Conservation (phyloP, 2,113 vertebrate genomes). For the Clarias macrocephalus region DNA sequence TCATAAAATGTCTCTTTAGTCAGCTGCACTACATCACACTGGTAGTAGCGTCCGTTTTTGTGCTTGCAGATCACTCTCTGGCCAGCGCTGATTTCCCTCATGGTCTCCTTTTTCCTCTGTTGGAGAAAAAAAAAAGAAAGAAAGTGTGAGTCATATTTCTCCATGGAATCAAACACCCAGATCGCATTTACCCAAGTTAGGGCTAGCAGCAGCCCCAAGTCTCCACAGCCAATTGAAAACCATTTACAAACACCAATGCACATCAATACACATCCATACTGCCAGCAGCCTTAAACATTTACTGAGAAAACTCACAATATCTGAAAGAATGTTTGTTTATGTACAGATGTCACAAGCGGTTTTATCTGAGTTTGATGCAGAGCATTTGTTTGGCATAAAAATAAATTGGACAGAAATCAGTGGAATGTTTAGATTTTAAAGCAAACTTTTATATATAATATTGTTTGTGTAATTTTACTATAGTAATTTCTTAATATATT, state of each 20-base stretch:
- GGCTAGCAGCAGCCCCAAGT: not conserved
- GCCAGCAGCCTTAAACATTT: not conserved
- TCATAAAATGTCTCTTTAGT: slow-evolving; percentile 96
- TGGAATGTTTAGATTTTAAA: not conserved
- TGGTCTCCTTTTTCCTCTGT: slow-evolving; percentile 86
- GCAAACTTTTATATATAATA: not conserved
- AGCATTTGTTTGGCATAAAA: not conserved
- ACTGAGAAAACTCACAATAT: not conserved
- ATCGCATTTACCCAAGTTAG: not conserved
- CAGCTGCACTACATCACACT: slow-evolving; percentile 92
- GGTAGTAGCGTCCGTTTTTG: slow-evolving; percentile 97
- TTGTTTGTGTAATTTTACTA: not conserved
- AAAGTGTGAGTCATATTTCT: not conserved
- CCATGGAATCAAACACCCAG: not conserved
- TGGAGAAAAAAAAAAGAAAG: slow-evolving; percentile 6
- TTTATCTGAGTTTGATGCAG: not conserved
- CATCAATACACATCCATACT: not conserved
- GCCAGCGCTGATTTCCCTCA: slow-evolving; percentile 87
- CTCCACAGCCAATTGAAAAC: not conserved
- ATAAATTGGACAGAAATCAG: not conserved
- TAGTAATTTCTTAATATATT: not conserved
- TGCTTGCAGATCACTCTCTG: slow-evolving; percentile 97
- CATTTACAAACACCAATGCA: not conserved
- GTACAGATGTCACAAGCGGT: not conserved
- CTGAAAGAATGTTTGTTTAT: not conserved